These are phyloP conservation scores for Pangasius larnaudii DNA, from an alignment of 2,797 vertebrate genomes.

Conservation along the genomic window DNA sequence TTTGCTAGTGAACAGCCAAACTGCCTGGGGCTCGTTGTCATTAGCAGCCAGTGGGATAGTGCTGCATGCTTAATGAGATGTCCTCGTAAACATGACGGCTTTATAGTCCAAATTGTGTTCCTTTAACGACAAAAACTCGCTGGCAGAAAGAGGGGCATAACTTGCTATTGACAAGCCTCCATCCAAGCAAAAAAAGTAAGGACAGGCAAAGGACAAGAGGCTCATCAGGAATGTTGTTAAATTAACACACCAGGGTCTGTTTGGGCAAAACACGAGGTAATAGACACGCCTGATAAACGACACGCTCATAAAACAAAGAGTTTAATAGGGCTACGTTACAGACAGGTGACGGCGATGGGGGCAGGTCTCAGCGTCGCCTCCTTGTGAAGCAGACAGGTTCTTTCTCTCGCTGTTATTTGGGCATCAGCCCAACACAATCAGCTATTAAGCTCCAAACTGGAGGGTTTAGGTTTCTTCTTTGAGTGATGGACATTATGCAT, in stretches of 20 bases:
- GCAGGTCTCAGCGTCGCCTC: constrained; percentile 36
- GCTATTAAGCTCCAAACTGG: constrained; percentile 67
- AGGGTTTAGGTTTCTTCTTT: constrained; percentile 61
- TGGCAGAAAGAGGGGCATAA: constrained; percentile 2
- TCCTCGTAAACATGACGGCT: constrained; percentile 64
- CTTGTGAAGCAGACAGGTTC: constrained; percentile 18
- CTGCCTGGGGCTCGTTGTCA: constrained; percentile 63
- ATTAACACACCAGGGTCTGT: constrained; percentile 16
- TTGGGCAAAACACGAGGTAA: neutral
- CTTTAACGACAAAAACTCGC: constrained; percentile 43
- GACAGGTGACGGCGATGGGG: constrained; percentile 43
- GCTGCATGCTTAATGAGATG: constrained; percentile 61
- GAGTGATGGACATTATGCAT: neutral
- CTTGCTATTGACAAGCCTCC: neutral
- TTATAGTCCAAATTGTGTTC: constrained; percentile 63
- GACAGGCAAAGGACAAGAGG: neutral
- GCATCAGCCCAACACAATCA: constrained; percentile 62
- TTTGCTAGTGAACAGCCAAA: constrained; percentile 56
- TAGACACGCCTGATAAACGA: constrained; percentile 36
- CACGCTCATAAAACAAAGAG: constrained; percentile 38
- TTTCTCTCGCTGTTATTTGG: constrained; percentile 58
- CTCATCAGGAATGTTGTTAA: constrained; percentile 11
- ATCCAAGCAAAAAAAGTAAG: neutral
- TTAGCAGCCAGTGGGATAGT: constrained; percentile 63
- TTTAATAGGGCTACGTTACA: constrained; percentile 35